These are phyloP conservation scores for Chrysolina oricalcia DNA, from an alignment of 2,888 invertebrate species.

Conservation along the genomic window DNA sequence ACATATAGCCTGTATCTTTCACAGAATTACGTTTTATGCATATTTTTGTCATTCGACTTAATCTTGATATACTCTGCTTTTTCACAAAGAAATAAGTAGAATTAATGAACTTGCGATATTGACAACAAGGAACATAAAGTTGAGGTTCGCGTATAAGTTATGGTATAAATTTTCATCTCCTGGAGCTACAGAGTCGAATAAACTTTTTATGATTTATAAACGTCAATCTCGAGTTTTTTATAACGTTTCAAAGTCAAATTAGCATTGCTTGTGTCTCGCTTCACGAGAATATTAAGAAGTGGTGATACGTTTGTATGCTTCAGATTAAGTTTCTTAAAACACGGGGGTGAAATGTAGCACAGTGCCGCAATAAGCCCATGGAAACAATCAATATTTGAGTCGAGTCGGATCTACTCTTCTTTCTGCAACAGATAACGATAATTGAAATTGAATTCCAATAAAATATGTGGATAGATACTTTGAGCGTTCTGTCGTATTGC, in stretches of 20 bases:
- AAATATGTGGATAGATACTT: too few relatives aligned
- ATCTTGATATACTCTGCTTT: neutral
- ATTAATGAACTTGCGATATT: neutral
- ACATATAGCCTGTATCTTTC: too few relatives aligned
- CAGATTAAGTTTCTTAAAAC: conserved; percentile 14
- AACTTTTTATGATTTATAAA: conserved; percentile 51
- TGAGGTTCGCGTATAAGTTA: conserved; percentile 26
- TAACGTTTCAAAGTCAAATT: conserved; percentile 56
- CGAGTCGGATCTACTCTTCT: too few relatives aligned
- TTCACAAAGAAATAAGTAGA: neutral
- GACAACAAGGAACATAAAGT: conserved; percentile 1
- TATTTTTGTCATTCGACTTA: neutral
- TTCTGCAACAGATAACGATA: too few relatives aligned
- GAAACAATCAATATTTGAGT: too few relatives aligned
- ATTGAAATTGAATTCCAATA: too few relatives aligned
- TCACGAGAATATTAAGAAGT: conserved; percentile 52
- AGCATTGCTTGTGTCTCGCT: conserved; percentile 43
- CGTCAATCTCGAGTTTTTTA: conserved; percentile 54
- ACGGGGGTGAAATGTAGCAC: neutral
- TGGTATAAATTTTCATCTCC: conserved; percentile 37
- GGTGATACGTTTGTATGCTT: conserved; percentile 42
- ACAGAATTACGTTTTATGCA: neutral
- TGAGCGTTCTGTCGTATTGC: too few relatives aligned
- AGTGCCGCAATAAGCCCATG: neutral
- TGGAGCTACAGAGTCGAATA: conserved; percentile 34